These are phyloP conservation scores for Branchellion lobata DNA, from an alignment of 2,888 invertebrate species.

Conservation along the genomic window DNA sequence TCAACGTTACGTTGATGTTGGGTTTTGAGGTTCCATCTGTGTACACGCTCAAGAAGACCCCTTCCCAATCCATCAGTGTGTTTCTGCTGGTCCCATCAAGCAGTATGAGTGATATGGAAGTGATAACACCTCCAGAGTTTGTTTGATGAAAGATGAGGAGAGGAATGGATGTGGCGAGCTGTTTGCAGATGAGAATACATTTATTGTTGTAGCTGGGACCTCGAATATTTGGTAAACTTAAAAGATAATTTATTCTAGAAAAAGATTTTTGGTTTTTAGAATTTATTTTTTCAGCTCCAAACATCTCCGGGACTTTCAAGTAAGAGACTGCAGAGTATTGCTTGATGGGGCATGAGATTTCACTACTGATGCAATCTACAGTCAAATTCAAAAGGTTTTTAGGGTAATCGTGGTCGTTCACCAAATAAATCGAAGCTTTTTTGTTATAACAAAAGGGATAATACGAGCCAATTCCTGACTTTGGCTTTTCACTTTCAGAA, in stretches of 20 bases:
- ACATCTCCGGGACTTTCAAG: too few relatives aligned
- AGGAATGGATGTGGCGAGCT: not conserved
- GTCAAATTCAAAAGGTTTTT: constrained; percentile 48
- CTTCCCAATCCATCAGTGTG: constrained; percentile 48
- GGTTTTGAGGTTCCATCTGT: constrained; percentile 47
- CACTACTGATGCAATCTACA: constrained; percentile 50
- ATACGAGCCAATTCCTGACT: constrained; percentile 51
- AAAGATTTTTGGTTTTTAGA: constrained; percentile 7
- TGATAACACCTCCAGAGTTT: constrained; percentile 46
- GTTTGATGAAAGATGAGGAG: constrained; percentile 16
- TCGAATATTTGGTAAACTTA: constrained; percentile 41
- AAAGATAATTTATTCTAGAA: constrained; percentile 1
- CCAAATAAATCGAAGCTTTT: constrained; percentile 44
- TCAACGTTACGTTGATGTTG: constrained; percentile 51
- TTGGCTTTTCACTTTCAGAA: constrained; percentile 47
- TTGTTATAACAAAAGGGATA: constrained; percentile 51
- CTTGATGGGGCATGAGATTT: constrained; percentile 50
- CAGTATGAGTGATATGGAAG: constrained; percentile 48
- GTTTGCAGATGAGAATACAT: constrained; percentile 43
- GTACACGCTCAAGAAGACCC: constrained; percentile 47
- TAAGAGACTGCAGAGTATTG: constrained; percentile 51
- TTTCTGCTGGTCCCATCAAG: constrained; percentile 39
- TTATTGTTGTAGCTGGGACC: constrained; percentile 39
- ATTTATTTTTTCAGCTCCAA: constrained; percentile 15
- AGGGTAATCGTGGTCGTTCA: constrained; percentile 46